Conservation (phyloP, 2,113 vertebrate species). For the Ranitomeya imitator region DNA sequence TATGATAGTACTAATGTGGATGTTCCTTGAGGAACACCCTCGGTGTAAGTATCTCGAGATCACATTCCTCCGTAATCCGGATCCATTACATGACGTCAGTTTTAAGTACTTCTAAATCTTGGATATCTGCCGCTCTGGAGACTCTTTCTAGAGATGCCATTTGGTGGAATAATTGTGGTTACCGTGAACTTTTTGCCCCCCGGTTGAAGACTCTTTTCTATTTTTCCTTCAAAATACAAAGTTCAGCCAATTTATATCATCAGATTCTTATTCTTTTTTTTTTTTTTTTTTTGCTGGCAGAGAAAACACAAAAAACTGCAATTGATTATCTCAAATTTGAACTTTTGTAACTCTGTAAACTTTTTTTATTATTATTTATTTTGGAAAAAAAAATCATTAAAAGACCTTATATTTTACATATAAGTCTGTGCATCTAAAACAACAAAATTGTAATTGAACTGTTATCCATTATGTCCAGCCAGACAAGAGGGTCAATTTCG, state of each 20-base stretch:
- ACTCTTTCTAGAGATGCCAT: constrained; percentile 17
- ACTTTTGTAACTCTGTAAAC: neutral
- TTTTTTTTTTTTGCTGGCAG: constrained; percentile 3
- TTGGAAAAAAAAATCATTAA: neutral
- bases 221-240: constrained; percentile 13
- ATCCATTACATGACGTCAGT: constrained; percentile 43
- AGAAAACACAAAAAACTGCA: constrained; percentile 4
- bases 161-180: constrained; percentile 44
- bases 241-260: constrained; percentile 29
- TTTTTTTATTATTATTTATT: neutral
- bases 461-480: neutral
- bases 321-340: constrained; percentile 13
- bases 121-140: neutral
- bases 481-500: neutral
- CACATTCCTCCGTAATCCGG: constrained; percentile 18
- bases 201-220: neutral
- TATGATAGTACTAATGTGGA: constrained; percentile 18
- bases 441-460: neutral
- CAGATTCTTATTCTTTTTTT: neutral
- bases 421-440: neutral
- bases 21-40: constrained; percentile 33
- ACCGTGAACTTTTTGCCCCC: constrained; percentile 3
- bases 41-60: neutral
- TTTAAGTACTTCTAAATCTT: constrained; percentile 38
- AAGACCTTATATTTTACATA: neutral